Base-by-base conservation (phyloP, 2,888 invertebrate genomes). In the Smittia aterrima region DNA sequence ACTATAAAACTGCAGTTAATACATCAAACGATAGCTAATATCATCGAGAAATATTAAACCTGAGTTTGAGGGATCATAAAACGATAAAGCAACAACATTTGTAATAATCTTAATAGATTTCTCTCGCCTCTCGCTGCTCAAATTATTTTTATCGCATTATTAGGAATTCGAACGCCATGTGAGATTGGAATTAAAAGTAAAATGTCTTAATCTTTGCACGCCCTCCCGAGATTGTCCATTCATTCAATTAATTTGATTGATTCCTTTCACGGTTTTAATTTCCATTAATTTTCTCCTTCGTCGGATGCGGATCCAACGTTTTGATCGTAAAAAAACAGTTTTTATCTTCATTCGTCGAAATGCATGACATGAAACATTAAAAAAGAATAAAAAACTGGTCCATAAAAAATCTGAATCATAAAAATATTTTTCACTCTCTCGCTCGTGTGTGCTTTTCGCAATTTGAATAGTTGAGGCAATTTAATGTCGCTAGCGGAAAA, bases 1-100 rank as follows among this genome's bases (percentile, higher is more conserved):
- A 72, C 72, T 72, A 72, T 72, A 72, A 72, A 72, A 72, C 54
- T 58, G 72, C 72, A 72, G 72, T 72, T 72, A 72, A 72, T 72
- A 54, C 70, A 32, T 71, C 54, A 71, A 71, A 71, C 27, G n/a
- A 58, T 6, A n/a, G 47, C 47, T 47, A 58, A 58, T 58, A 22
- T 27, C 27, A 4, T 27, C 64, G 27, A 27, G 18, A 18, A 27
- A 58, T 22, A 58, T 20, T n/a, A 18, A 64, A 64, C 25, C 64
- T 64, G 64, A 27, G 20, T 64, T 64, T 9, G 25, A 72, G 72
- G 27, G 53, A 64, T 62, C 32, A 72, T 70, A 70, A 70, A 62
- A 71, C 22, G 22, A 18, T 72, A 72, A 58, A 27, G 24, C 32
- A 72, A 58, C 24, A 72, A 62, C 72, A 62, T 62, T 62, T 58